These are phyloP conservation scores for Mormoops blainvillei DNA, from an alignment of 2,113 vertebrate species.

Conservation along the genomic window DNA sequence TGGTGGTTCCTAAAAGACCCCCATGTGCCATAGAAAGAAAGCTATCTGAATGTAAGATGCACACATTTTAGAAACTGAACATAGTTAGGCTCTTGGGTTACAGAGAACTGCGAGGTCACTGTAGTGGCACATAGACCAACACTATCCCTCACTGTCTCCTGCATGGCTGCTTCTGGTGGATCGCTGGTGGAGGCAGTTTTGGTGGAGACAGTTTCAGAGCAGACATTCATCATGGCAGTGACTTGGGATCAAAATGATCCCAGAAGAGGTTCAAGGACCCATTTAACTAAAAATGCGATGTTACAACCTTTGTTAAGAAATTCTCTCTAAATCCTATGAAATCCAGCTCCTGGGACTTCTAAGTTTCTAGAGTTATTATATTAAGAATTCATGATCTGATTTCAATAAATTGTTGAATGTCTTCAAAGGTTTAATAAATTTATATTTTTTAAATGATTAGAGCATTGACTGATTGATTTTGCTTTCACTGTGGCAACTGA, in stretches of 20 bases:
- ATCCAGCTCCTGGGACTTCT: conserved; percentile 75
- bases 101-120: neutral
- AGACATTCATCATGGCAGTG: neutral
- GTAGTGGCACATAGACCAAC: neutral
- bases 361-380: neutral
- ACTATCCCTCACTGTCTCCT: neutral
- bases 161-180: neutral
- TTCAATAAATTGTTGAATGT: conserved; percentile 78
- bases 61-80: neutral
- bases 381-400: neutral
- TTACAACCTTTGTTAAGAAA: neutral
- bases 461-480: neutral
- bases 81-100: neutral
- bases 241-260: neutral
- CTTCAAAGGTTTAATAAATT: conserved; percentile 81
- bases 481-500: neutral
- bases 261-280: neutral
- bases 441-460: conserved; percentile 30
- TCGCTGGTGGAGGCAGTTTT: neutral
- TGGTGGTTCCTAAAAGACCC: neutral
- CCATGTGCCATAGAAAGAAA: neutral
- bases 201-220: neutral
- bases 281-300: neutral
- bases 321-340: conserved; percentile 63
- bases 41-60: too few species aligned